A percentile compares a stretch with the other conserved stretches of the same genome.
These are phyloP conservation scores for Lampris incognitus DNA, from an alignment of 2,113 vertebrate genomes.

Conservation along the genomic window DNA sequence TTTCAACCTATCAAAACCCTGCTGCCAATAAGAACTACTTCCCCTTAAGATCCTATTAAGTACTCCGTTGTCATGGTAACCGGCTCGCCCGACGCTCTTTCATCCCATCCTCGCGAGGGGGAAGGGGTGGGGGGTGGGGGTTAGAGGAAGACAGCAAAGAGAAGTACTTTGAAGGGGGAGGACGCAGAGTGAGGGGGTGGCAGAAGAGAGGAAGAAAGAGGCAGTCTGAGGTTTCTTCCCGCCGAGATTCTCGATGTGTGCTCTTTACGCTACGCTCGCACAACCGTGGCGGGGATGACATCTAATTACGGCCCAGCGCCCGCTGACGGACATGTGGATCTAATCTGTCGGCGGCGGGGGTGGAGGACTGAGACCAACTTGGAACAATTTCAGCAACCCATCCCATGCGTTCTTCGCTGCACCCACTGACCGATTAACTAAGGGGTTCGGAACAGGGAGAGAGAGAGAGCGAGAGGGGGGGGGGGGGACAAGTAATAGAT, in stretches of 20 bases:
- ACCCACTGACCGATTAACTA: constrained; percentile 11
- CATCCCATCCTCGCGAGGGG: neutral
- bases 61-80: constrained; percentile 25
- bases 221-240: constrained; percentile 8
- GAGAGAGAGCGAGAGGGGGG: neutral
- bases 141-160: neutral
- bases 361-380: neutral
- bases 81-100: neutral
- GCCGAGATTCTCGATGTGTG: neutral
- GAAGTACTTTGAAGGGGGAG: neutral
- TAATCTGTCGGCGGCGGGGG: constrained; percentile 21
- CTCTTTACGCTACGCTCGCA: constrained; percentile 1
- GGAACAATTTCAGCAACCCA: constrained; percentile 16
- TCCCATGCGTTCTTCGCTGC: constrained; percentile 18
- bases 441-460: constrained; percentile 10
- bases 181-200: neutral
- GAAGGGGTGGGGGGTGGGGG: constrained; percentile 2
- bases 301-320: constrained; percentile 31
- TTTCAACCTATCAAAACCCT: constrained; percentile 5
- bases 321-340: constrained; percentile 14
- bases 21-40: constrained; percentile 7
- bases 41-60: constrained; percentile 9
- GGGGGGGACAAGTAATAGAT: neutral
- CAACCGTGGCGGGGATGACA: constrained; percentile 30
- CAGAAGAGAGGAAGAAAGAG: neutral